These are phyloP conservation scores for Muscicapa comitata DNA, from an alignment of 2,797 vertebrate species.

Conservation along the genomic window DNA sequence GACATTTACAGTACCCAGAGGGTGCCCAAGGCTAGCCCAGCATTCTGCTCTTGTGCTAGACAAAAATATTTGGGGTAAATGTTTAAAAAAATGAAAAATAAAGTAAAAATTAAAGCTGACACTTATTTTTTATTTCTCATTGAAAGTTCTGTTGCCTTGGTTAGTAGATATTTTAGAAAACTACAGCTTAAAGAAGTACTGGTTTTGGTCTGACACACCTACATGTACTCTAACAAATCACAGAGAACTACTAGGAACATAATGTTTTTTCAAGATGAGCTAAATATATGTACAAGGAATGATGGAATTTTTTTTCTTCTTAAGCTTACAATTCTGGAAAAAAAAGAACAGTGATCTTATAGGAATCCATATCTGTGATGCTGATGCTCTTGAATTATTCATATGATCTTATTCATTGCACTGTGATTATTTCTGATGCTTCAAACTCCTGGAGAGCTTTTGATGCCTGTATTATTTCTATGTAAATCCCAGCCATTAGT, in stretches of 20 bases:
- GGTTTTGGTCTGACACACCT: not conserved
- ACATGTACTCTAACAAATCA: not conserved
- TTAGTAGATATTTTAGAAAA: not conserved
- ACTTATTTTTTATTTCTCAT: not conserved
- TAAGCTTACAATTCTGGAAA: not conserved
- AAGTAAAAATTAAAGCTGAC: not conserved
- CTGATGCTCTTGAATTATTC: conserved; percentile 53
- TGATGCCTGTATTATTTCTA: conserved; percentile 59
- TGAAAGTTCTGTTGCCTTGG: not conserved
- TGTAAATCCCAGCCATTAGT: conserved; percentile 62
- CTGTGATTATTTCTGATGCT: conserved; percentile 53
- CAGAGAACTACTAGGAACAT: not conserved
- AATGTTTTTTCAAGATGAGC: not conserved
- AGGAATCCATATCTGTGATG: conserved; percentile 32
- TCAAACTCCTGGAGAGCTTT: conserved; percentile 57
- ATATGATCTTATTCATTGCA: conserved; percentile 44
- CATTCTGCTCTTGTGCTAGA: not conserved
- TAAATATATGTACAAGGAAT: not conserved
- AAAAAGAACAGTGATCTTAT: conserved; percentile 1
- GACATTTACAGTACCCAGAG: not conserved
- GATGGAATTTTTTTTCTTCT: not conserved
- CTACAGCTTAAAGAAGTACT: not conserved
- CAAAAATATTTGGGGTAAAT: not conserved
- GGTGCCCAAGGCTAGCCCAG: not conserved
- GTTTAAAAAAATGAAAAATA: not conserved